Base-by-base conservation (phyloP, 2,797 vertebrate species). In the Poecilia picta region DNA sequence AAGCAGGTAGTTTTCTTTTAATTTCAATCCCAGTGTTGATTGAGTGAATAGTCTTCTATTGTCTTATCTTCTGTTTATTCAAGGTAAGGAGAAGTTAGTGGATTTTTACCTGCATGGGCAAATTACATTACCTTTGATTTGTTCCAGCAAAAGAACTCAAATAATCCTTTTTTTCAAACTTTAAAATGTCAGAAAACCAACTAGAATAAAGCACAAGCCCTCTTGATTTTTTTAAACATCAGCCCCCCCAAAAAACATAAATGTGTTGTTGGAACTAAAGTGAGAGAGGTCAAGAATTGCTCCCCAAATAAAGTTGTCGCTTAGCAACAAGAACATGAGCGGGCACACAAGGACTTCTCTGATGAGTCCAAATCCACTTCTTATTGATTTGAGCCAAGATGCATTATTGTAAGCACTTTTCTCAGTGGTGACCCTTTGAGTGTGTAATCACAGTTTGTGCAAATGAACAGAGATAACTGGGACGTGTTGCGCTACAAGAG, bases 401-500 rank as follows among this genome's bases (percentile, higher is more conserved):
- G 75, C 74, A 80, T 75, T 57, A 89, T 87, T 89, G 75, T 77
- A 80, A 80, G 84, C 33, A 73, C 81, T 83, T 87, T 85, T 80
- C 70, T 25, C 57, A 77, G 81, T 15, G 28, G 18, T 86, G 89
- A 90, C 85, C 85, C 90, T 92, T 85, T 45, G 41, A 86, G 83
- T 80, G 55, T 13, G 72, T 89, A 86, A 89, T 85, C 79, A 77
- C 68, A 49, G 57, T 74, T 45, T 85, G 79, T 76, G 70, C 79
- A 87, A 89, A 89, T 68, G 64, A 41, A 5, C 18, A 2, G 64
- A 25, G 36, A 68, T 23, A 66, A 66, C 33, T 16, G 2, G 33
- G 36, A 66, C 2, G 62, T 23, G 33, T 39, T 23, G 20, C 4
- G 1, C 8, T 6, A 1, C 36, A 25, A 41, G 36, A 41, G 20